These are phyloP conservation scores for Ectemnius lituratus DNA, from an alignment of 2,888 invertebrate species.

Conservation along the genomic window DNA sequence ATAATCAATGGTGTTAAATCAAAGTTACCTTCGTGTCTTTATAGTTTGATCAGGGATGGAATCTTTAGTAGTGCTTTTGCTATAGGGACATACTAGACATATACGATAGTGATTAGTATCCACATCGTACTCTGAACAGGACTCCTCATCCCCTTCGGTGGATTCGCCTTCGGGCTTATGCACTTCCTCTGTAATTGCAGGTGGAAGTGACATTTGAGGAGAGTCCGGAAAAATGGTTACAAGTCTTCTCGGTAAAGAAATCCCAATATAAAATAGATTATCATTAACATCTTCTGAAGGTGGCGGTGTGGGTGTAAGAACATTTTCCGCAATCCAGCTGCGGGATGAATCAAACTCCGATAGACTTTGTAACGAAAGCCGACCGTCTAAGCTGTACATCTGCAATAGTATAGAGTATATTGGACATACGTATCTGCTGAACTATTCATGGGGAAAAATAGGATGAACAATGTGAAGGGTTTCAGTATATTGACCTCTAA, in stretches of 20 bases:
- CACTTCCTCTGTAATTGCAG: slow-evolving; percentile 42
- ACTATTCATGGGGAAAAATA: too few relatives aligned
- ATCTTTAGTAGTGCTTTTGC: slow-evolving; percentile 56
- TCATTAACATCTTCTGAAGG: slow-evolving; percentile 78
- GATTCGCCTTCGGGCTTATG: slow-evolving; percentile 50
- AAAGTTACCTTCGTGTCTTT: slow-evolving; percentile 67
- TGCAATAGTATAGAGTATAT: slow-evolving; percentile 42
- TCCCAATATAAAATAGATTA: slow-evolving; percentile 84
- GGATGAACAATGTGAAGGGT: too few relatives aligned
- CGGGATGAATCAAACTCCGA: slow-evolving; percentile 74
- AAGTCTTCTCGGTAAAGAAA: slow-evolving; percentile 85
- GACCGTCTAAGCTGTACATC: slow-evolving; percentile 75
- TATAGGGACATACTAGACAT: slow-evolving; percentile 70
- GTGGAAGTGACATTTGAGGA: slow-evolving; percentile 47
- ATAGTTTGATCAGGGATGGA: slow-evolving; percentile 59
- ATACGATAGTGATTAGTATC: slow-evolving; percentile 67
- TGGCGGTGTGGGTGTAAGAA: slow-evolving; percentile 66
- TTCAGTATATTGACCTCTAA: slow-evolving; percentile 64
- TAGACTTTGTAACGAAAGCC: slow-evolving; percentile 73
- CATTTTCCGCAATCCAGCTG: slow-evolving; percentile 71
- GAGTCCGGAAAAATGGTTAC: slow-evolving; percentile 83
- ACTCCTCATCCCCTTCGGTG: slow-evolving; percentile 68
- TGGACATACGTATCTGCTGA: too few relatives aligned
- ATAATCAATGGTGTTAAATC: not conserved
- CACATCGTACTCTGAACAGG: slow-evolving; percentile 65